These are phyloP conservation scores for Rhodophaea formosa DNA, from an alignment of 2,888 invertebrate genomes.

Conservation along the genomic window DNA sequence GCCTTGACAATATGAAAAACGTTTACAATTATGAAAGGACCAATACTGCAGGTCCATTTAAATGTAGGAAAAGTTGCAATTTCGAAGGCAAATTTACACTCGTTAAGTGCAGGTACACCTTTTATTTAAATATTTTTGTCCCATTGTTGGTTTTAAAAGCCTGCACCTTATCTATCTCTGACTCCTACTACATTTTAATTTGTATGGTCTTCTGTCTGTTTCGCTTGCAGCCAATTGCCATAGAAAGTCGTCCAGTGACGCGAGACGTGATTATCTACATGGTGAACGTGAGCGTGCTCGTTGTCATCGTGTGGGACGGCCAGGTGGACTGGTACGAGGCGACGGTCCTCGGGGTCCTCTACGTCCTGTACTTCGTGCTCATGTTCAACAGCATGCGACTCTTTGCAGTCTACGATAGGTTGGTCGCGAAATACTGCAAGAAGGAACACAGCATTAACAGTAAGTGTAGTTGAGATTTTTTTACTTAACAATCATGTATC, in stretches of 20 bases:
- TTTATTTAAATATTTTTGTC: too few species aligned
- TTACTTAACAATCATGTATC: too few species aligned
- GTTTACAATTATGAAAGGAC: too few species aligned
- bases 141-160: too few species aligned
- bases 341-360: conserved; percentile 85
- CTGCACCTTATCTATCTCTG: too few species aligned
- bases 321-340: conserved; percentile 91
- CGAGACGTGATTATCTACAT: conserved; percentile 90
- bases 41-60: too few species aligned
- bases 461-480: conserved; percentile 26
- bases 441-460: conserved; percentile 28
- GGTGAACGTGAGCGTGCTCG: conserved; percentile 85
- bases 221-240: conserved; percentile 83
- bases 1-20: too few species aligned
- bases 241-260: conserved; percentile 91
- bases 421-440: conserved; percentile 32
- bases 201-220: not conserved
- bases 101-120: too few species aligned
- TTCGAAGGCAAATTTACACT: too few species aligned
- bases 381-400: conserved; percentile 85
- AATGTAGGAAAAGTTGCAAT: too few species aligned
- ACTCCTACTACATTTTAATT: too few species aligned
- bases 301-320: conserved; percentile 89
- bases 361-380: conserved; percentile 86
- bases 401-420: conserved; percentile 48